Conservation (phyloP, 64 coral and sea anemone genomes). For the Cladopsammia gracilis region DNA sequence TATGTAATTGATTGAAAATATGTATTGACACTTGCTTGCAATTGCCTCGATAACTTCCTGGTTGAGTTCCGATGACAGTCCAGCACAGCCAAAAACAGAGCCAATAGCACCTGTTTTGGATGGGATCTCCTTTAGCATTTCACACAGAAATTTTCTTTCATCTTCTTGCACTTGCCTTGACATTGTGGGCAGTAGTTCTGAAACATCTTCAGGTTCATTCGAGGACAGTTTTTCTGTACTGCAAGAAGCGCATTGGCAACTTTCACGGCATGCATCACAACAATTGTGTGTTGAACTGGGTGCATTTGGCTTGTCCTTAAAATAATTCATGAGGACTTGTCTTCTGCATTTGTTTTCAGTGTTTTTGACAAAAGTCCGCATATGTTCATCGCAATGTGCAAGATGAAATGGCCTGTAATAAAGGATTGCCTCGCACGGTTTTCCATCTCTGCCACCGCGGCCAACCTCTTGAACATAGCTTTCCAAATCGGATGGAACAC, state of each 20-base stretch:
- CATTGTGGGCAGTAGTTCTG: too few species aligned
- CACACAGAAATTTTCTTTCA: background rate
- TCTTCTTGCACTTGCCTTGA: background rate
- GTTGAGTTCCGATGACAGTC: background rate
- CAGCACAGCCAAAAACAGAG: background rate
- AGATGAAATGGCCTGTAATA: constrained; percentile 55
- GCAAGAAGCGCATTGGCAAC: background rate
- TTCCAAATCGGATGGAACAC: constrained; percentile 6
- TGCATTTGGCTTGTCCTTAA: constrained; percentile 8
- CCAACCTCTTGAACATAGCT: constrained; percentile 45
- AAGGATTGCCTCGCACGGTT: background rate
- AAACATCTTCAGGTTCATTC: too few species aligned
- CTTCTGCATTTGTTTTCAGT: constrained; percentile 7
- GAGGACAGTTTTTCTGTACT: background rate
- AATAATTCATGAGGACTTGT: constrained; percentile 16
- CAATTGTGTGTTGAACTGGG: background rate
- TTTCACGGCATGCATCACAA: background rate
- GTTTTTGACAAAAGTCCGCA: constrained; percentile 64
- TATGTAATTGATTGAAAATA: constrained; percentile 21
- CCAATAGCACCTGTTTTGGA: background rate
- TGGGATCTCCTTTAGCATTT: background rate
- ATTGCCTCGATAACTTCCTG: constrained; percentile 25
- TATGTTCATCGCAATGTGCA: constrained; percentile 45
- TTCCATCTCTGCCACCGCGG: constrained; percentile 20
- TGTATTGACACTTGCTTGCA: background rate